phyloP scores from a whole-genome alignment of 2,888 invertebrate genomes.

The Disparrhopalites patrizii region DNA sequence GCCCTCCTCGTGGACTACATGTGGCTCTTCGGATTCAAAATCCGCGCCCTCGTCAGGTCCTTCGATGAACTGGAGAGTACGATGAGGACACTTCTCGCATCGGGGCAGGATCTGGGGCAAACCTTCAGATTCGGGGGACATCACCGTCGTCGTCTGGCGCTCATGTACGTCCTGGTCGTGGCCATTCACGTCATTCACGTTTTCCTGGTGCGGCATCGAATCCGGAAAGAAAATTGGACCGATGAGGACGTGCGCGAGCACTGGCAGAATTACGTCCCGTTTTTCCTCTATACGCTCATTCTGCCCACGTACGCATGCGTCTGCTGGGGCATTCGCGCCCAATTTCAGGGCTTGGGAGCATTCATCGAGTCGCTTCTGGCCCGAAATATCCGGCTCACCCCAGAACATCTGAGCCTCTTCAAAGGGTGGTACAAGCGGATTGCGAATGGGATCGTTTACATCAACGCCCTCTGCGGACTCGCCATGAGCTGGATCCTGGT shows the following conservation, averaged over 20 bases:
- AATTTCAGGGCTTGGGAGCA: conserved; percentile 27
- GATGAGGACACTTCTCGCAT: no score
- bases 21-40: conserved; percentile 34
- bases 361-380: conserved; percentile 30
- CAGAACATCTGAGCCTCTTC: conserved; percentile 29
- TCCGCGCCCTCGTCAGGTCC: background rate
- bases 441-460: conserved; percentile 31
- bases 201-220: background rate
- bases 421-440: conserved; percentile 36
- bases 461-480: conserved; percentile 32
- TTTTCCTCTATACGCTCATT: conserved; percentile 19
- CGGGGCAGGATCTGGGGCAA: background rate
- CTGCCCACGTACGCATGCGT: conserved; percentile 37
- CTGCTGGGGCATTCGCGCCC: conserved; percentile 35
- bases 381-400: conserved; percentile 19
- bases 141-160: background rate
- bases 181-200: conserved; percentile 26
- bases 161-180: conserved; percentile 21
- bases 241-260: background rate
- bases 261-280: background rate
- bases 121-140: no score
- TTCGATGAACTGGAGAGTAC: no score
- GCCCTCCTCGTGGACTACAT: conserved; percentile 29
- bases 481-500: conserved; percentile 32
- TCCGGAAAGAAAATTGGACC: background rate